Evolutionary conservation across 2,797 vertebrate species (phyloP), one percentile per base, ranked within the genome.

Genomic region (Enteromius viviparus): DNA sequence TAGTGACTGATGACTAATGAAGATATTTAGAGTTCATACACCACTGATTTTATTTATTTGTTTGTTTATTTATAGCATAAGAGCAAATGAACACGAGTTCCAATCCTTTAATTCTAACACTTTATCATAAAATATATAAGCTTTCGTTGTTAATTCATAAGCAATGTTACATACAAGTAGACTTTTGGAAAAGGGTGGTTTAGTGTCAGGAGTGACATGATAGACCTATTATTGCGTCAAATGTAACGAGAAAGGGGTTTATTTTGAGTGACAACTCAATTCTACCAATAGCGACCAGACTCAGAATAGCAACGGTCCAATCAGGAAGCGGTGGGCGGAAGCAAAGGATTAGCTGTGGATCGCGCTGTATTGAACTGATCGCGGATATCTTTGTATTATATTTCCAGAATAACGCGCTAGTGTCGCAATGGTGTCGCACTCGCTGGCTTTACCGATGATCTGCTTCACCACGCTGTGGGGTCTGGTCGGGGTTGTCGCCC

Each of bases 391-490:
- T 8, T 7, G 0, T 32, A 19, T 47, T 29, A 49, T 64, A 45
- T 21, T 34, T n/a, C 5, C 42, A 21, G 32, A 40, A 34, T n/a
- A 76, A 76, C 81, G 17, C 8, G 14, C 1, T 12, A 10, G 2
- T 21, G 8, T 83, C 76, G 32, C 51, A n/a, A 98, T 99, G 98
- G 97, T 96, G 11, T 96, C 93, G 1, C 97, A 98, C 91, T 97
- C 96, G 12, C 94, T 97, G n/a, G 96, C 96, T 12, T 90, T 98
- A 75, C 98, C 98, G 6, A 93, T 98, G 93, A 96, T 99, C 89
- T 95, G 98, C 90, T 98, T 99, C 94, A 98, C 98, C 85, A 96
- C 96, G 58, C 91, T 98, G 85, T 99, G 98, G 98, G 97, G 91
- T 55, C 93, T 99, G 68, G 96, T 99, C 84, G 98, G 97, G 55